Evolutionary conservation across 2,797 vertebrate species (phyloP).

Genomic region (Enteromius thamalakanensis): DNA sequence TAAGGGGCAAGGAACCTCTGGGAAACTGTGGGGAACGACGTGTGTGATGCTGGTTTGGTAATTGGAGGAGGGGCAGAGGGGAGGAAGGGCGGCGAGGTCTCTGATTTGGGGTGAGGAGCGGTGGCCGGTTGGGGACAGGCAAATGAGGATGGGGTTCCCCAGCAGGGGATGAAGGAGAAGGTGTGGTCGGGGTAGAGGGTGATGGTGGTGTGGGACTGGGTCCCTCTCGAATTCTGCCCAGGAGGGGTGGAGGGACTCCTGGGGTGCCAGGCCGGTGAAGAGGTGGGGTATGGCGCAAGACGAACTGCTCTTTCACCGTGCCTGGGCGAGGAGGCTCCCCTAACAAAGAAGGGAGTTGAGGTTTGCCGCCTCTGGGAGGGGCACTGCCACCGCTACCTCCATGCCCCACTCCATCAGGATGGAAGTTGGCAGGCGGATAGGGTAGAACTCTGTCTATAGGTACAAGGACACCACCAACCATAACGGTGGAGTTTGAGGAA

Average conservation of each 20-base stretch:
- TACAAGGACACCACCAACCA: slow-evolving; percentile 79
- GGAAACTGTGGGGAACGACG: slow-evolving; percentile 72
- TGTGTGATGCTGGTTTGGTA: slow-evolving; percentile 73
- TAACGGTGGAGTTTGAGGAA: slow-evolving; percentile 71
- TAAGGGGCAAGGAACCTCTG: slow-evolving; percentile 71
- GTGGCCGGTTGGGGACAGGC: slow-evolving; percentile 71
- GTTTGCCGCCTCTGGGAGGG: slow-evolving; percentile 48
- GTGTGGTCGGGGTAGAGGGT: slow-evolving; percentile 61
- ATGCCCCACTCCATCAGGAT: slow-evolving; percentile 63
- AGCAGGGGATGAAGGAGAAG: slow-evolving; percentile 73
- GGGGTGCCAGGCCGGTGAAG: slow-evolving; percentile 78
- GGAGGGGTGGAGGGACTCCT: slow-evolving; percentile 75
- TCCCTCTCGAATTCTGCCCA: slow-evolving; percentile 80
- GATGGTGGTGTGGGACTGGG: slow-evolving; percentile 71
- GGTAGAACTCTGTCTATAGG: slow-evolving; percentile 73
- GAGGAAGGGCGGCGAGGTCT: slow-evolving; percentile 61
- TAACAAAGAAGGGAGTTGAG: slow-evolving; percentile 65
- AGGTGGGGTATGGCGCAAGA: slow-evolving; percentile 73
- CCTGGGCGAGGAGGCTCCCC: slow-evolving; percentile 83
- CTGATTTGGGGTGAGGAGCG: slow-evolving; percentile 60
- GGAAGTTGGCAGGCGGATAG: slow-evolving; percentile 63
- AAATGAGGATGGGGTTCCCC: slow-evolving; percentile 60
- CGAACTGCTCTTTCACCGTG: slow-evolving; percentile 85
- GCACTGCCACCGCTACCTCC: slow-evolving; percentile 61
- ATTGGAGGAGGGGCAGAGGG: slow-evolving; percentile 68